phyloP scores from a whole-genome alignment of 2,113 vertebrate species.

The Puntigrus tetrazona region DNA sequence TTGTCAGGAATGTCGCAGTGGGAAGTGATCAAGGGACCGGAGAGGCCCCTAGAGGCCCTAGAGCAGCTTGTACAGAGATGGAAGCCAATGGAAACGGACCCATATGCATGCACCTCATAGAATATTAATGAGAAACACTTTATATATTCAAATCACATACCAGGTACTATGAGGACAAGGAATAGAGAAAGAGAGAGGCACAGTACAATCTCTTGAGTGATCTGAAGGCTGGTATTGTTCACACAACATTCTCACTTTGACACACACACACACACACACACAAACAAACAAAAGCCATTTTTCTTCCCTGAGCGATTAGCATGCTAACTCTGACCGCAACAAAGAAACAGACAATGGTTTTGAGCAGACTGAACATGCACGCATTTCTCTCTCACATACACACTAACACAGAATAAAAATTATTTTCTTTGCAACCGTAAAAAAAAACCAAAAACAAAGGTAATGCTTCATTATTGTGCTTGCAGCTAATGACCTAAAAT shows the following conservation, averaged over 20 bases:
- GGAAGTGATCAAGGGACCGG: slow-evolving; percentile 26
- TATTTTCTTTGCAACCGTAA: neutral
- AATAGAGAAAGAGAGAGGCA: neutral
- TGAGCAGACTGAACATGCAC: neutral
- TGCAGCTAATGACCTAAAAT: neutral
- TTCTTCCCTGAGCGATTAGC: slow-evolving; percentile 44
- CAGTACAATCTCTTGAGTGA: neutral
- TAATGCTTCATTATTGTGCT: neutral
- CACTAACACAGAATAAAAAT: neutral
- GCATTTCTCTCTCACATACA: neutral
- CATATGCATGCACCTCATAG: slow-evolving; percentile 4
- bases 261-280: slow-evolving; percentile 3
- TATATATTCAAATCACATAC: slow-evolving; percentile 36
- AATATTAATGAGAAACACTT: slow-evolving; percentile 33
- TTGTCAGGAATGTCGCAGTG: slow-evolving; percentile 1
- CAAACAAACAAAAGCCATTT: slow-evolving; percentile 42
- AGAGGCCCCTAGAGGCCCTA: neutral
- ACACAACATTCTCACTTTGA: slow-evolving; percentile 4
- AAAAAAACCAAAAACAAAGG: neutral
- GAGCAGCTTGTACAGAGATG: neutral
- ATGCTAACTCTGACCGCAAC: slow-evolving; percentile 24
- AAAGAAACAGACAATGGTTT: neutral
- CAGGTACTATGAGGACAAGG: slow-evolving; percentile 14
- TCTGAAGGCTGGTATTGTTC: slow-evolving; percentile 50
- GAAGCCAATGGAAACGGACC: neutral